phyloP scores from a whole-genome alignment of 2,113 vertebrate genomes.

The Nyctereutes procyonoides region DNA sequence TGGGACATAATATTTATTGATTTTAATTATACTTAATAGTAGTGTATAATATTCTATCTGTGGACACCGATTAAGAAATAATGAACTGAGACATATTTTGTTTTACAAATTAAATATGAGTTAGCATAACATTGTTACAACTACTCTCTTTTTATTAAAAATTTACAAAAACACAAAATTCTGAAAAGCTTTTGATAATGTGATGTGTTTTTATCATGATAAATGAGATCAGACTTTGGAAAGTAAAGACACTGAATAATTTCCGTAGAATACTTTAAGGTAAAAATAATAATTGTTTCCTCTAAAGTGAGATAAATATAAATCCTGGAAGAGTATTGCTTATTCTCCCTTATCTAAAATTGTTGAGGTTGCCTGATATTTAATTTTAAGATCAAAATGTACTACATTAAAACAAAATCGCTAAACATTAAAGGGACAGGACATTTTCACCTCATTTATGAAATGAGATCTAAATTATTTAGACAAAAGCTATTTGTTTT shows the following conservation, averaged over 20 bases:
- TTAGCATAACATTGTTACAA: not conserved
- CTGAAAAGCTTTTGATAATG: not conserved
- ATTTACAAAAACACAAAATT: not conserved
- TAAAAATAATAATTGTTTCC: not conserved
- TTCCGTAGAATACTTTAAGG: not conserved
- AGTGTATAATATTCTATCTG: not conserved
- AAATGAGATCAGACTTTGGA: not conserved
- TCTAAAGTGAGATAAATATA: not conserved
- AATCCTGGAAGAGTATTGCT: not conserved
- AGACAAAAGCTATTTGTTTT: not conserved
- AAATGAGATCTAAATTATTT: not conserved
- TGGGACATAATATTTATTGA: not conserved
- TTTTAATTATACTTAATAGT: conserved; percentile 20
- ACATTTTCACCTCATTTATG: not conserved
- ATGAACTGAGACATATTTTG: not conserved
- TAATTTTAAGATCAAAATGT: conserved; percentile 1
- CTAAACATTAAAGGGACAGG: not conserved
- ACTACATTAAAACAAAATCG: not conserved
- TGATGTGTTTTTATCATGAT: not conserved
- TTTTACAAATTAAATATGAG: not conserved
- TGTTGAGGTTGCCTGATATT: not conserved
- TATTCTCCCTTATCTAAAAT: not conserved
- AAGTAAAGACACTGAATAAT: not conserved
- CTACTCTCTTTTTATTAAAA: not conserved
- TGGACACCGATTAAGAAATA: not conserved